Base-by-base conservation (phyloP, 2,797 vertebrate genomes). In the Epinephelus coioides region DNA sequence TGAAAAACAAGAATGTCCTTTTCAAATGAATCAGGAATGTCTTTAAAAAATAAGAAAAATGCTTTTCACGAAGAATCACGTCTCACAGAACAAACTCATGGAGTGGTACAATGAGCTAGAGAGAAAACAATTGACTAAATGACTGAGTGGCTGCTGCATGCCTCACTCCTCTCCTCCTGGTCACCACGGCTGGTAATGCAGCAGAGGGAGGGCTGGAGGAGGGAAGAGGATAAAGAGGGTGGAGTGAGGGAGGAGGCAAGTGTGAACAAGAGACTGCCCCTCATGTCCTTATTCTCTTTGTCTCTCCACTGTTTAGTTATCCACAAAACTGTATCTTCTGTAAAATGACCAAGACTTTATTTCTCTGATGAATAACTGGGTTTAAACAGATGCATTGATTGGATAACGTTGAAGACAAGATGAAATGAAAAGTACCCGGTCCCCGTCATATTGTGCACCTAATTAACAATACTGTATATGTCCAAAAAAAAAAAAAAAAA, bases 211-310 rank as follows among this genome's bases (percentile, higher is more conserved):
- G 83, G 71, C 49, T 47, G 62, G 80, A 51, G 67, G 79, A 85
- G 81, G 83, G 73, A 83, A 63, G 86, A 53, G 76, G 78, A 85
- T 72, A 78, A 73, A 71, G 83, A 90, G 88, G 84, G 87, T 87
- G 91, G 80, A 89, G 84, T 69, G 59, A 86, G 74, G 86, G 82
- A 83, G 79, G 90, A 87, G 88, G 79, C 61, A 56, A 82, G 88
- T 81, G 88, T 76, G 76, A 87, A 84, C 76, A 71, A 85, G 82
- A 85, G 76, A 79, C 88, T 74, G 68, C 84, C 76, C 79, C 81
- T 54, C 38, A 47, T 46, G n/a, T 75, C 66, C 57, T 72, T 81
- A 78, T 73, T 40, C 70, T 77, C 61, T 21, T 23, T 73, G 56
- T 67, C n/a, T 38, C 40, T 78, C 43, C 34, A 21, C 53, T 38